Conservation (phyloP, 2,888 invertebrate genomes). For the Drosophila helvetica region DNA sequence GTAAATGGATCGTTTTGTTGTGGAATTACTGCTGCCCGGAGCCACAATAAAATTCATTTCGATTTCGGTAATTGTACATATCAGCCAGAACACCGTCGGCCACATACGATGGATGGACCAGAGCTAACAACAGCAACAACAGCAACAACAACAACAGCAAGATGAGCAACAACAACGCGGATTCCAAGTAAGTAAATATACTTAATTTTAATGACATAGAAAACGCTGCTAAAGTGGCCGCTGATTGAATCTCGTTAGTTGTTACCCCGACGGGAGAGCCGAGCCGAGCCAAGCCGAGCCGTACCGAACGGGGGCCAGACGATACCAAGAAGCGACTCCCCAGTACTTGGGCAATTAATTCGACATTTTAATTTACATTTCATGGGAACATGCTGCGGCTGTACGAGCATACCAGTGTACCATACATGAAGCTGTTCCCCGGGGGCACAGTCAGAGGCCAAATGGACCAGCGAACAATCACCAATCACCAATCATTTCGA, state of each 20-base stretch:
- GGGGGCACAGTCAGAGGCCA: not conserved
- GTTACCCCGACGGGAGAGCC: slow-evolving; percentile 35
- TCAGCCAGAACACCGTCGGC: not conserved
- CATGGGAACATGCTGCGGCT: slow-evolving; percentile 61
- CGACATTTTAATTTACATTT: slow-evolving; percentile 76
- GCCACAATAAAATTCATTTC: slow-evolving; percentile 28
- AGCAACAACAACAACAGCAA: not conserved
- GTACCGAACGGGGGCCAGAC: slow-evolving; percentile 39
- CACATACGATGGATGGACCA: not conserved
- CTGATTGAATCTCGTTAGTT: slow-evolving; percentile 72
- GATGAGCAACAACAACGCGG: slow-evolving; percentile 44
- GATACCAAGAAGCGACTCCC: slow-evolving; percentile 65
- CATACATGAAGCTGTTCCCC: not conserved
- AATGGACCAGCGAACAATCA: not conserved
- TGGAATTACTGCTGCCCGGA: slow-evolving; percentile 15
- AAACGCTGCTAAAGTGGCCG: slow-evolving; percentile 70
- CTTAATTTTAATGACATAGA: slow-evolving; percentile 72
- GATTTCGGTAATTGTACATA: slow-evolving; percentile 33
- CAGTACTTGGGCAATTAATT: slow-evolving; percentile 73
- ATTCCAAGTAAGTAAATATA: slow-evolving; percentile 71
- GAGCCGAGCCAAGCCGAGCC: slow-evolving; percentile 9
- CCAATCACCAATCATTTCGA: too few species aligned
- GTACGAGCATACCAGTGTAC: not conserved
- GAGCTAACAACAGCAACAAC: not conserved
- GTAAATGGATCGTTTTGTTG: slow-evolving; percentile 28